Evolutionary conservation across 2,113 vertebrate genomes (phyloP).

Genomic region (Meleagris gallopavo): DNA sequence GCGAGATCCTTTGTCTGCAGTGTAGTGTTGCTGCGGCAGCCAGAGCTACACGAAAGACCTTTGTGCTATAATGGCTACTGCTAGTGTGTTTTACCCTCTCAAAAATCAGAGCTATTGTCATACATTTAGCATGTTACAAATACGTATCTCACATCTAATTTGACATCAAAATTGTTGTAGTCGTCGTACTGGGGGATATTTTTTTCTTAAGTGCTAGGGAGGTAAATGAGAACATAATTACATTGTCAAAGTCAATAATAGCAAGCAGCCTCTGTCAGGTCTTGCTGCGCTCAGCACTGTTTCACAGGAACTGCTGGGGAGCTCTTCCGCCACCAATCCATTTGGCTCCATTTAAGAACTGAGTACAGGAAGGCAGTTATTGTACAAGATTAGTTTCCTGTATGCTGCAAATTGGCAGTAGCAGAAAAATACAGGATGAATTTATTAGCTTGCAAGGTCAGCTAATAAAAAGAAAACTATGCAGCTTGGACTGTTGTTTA

Average conservation of each 20-base stretch:
- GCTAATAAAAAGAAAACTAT: conserved; percentile 76
- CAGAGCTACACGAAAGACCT: background rate
- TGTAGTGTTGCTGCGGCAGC: background rate
- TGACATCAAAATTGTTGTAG: conserved; percentile 35
- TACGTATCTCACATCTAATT: background rate
- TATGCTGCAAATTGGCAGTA: conserved; percentile 81
- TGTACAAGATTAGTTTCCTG: conserved; percentile 89
- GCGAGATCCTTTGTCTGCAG: background rate
- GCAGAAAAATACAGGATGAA: conserved; percentile 81
- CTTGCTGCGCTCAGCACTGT: conserved; percentile 77
- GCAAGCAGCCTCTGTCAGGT: conserved; percentile 66
- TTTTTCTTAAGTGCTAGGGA: conserved; percentile 64
- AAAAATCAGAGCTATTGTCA: background rate
- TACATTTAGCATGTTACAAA: conserved; percentile 12
- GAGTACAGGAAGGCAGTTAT: conserved; percentile 89
- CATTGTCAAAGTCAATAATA: conserved; percentile 76
- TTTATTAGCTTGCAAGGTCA: conserved; percentile 83
- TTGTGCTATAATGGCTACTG: background rate
- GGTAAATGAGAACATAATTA: conserved; percentile 78
- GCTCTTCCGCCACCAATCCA: conserved; percentile 78
- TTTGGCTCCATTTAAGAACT: conserved; percentile 83
- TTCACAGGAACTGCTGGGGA: conserved; percentile 74
- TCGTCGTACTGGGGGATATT: background rate
- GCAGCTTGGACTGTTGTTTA: conserved; percentile 35
- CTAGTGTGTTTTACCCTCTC: background rate